A percentile compares a stretch with the other conserved stretches of the same genome.
These are phyloP conservation scores for Crotalus horridus DNA, from an alignment of 2,113 vertebrate genomes.

Conservation along the genomic window DNA sequence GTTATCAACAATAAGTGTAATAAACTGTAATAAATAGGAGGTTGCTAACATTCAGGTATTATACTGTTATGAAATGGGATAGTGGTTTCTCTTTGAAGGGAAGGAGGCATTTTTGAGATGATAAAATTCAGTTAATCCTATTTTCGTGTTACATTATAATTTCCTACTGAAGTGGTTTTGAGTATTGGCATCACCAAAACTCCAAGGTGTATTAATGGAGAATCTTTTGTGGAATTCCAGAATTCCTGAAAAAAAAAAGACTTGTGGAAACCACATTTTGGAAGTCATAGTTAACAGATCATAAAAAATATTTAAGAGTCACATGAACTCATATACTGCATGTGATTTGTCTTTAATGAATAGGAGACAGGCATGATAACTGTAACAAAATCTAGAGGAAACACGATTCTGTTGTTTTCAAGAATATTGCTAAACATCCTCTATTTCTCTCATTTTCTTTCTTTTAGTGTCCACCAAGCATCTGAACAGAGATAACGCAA, in stretches of 20 bases:
- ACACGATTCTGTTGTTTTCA: background rate
- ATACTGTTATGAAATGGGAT: background rate
- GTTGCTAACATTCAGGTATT: background rate
- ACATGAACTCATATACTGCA: background rate
- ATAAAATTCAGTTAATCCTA: background rate
- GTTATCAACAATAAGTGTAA: background rate
- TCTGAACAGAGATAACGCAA: background rate
- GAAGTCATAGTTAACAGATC: background rate
- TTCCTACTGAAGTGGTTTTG: background rate
- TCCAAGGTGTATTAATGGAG: background rate
- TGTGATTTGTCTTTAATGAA: background rate
- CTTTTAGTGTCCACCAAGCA: conserved; percentile 44
- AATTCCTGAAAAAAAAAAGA: background rate
- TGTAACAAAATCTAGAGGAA: accelerated
- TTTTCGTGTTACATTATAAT: background rate
- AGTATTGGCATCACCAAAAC: background rate
- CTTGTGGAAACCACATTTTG: background rate
- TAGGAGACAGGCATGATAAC: background rate
- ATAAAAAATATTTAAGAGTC: background rate
- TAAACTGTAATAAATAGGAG: background rate
- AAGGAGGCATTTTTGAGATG: background rate
- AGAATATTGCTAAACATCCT: background rate
- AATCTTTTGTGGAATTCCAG: background rate
- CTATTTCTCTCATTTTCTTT: conserved; percentile 9
- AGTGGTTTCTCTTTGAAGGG: background rate